Conservation (phyloP, 2,888 invertebrate genomes). For the Cotesia congregata region DNA sequence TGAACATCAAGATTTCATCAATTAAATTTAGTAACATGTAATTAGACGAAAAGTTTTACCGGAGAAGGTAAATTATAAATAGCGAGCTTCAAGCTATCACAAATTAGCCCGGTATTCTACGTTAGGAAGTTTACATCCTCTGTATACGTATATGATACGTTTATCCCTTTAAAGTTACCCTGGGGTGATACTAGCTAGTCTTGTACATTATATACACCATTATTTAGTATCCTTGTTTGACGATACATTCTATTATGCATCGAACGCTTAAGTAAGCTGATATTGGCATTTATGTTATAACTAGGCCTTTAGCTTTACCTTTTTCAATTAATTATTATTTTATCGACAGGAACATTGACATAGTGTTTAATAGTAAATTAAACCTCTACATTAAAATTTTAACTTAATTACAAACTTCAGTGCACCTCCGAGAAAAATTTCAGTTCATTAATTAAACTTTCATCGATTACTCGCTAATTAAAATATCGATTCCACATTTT, state of each 20-base stretch:
- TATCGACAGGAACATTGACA: not conserved
- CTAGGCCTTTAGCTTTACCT: constrained; percentile 1
- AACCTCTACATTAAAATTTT: not conserved
- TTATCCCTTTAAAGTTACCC: constrained; percentile 23
- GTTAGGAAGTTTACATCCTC: constrained; percentile 46
- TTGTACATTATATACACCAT: not conserved
- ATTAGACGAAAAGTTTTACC: constrained; percentile 51
- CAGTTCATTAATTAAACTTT: not conserved
- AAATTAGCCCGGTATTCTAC: constrained; percentile 49
- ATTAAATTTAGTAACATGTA: constrained; percentile 46
- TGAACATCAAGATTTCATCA: constrained; percentile 30
- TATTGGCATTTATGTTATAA: constrained; percentile 1
- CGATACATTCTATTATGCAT: constrained; percentile 46
- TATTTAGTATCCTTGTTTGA: constrained; percentile 34
- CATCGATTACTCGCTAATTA: not conserved
- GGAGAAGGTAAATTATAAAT: constrained; percentile 23
- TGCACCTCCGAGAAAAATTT: not conserved
- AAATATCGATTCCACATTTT: not conserved
- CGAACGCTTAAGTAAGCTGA: constrained; percentile 45
- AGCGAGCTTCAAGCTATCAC: constrained; percentile 45
- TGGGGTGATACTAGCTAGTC: constrained; percentile 5
- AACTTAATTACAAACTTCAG: not conserved
- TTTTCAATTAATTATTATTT: not conserved
- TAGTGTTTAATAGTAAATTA: not conserved
- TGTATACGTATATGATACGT: constrained; percentile 13